Percentiles rank a stretch among this genome's conserved stretches.
Evolutionary conservation across 2,113 vertebrate genomes (phyloP).

Genomic region (Numida meleagris): DNA sequence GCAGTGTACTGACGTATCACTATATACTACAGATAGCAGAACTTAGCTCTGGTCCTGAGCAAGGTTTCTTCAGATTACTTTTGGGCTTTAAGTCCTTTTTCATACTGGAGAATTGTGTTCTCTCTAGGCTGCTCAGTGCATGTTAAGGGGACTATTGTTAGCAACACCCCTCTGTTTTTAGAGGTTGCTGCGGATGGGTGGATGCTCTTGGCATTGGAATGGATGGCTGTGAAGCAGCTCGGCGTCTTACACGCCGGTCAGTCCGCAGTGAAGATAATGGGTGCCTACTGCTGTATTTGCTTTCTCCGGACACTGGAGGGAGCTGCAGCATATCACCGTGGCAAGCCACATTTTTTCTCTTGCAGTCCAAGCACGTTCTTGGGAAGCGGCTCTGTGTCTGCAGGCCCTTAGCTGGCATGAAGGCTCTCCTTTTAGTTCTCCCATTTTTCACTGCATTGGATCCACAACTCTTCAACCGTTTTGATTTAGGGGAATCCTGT

Average conservation of each 20-base stretch:
- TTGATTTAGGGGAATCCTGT: background rate
- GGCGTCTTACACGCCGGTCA: rapidly evolving
- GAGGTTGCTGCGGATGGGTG: rapidly evolving
- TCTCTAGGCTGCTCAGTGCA: background rate
- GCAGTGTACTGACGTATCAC: background rate
- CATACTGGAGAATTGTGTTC: background rate
- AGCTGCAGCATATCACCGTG: background rate
- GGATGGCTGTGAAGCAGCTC: background rate
- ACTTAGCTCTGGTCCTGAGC: background rate
- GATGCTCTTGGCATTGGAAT: background rate
- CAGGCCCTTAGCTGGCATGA: background rate
- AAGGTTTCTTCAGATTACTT: background rate
- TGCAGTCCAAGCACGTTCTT: background rate
- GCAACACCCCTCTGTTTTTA: background rate
- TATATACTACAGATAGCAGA: background rate
- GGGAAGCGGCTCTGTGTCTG: background rate
- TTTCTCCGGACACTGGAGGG: slow-evolving; percentile 40
- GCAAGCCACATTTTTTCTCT: background rate
- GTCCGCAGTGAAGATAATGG: background rate
- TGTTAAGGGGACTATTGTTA: background rate
- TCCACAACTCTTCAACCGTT: background rate
- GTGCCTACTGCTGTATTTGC: background rate
- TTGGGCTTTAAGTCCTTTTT: background rate
- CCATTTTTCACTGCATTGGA: background rate
- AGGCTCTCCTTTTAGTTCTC: background rate